These are phyloP conservation scores for Chydorus sphaericus DNA, from an alignment of 2,888 invertebrate genomes.

Conservation along the genomic window DNA sequence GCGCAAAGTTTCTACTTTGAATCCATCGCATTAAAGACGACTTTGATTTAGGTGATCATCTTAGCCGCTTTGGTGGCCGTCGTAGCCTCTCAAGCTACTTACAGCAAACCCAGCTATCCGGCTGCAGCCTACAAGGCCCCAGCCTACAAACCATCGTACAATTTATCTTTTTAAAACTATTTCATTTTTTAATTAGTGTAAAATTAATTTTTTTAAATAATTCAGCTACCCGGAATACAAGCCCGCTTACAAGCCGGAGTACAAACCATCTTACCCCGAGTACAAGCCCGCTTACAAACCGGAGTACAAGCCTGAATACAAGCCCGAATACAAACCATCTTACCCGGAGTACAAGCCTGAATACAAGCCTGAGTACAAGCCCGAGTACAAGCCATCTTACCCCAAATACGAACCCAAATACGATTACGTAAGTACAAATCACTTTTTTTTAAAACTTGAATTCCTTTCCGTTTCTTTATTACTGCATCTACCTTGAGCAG, in stretches of 20 bases:
- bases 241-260: neutral
- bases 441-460: no score
- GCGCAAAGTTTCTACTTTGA: neutral
- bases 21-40: neutral
- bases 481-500: neutral
- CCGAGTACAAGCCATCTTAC: conserved; percentile 3
- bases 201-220: no score
- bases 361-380: neutral
- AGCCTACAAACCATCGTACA: neutral
- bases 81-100: neutral
- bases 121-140: neutral
- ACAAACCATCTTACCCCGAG: neutral
- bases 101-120: neutral
- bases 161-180: neutral
- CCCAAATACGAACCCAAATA: neutral
- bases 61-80: conserved; percentile 14
- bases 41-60: conserved; percentile 10
- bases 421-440: neutral
- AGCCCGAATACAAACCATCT: neutral
- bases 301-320: neutral
- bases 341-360: neutral
- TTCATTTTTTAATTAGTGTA: no score
- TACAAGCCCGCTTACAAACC: neutral
- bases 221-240: conserved; percentile 1
- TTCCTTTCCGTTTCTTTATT: no score